Base-by-base conservation (phyloP, 2,113 vertebrate species). In the Chrysochloris asiatica region DNA sequence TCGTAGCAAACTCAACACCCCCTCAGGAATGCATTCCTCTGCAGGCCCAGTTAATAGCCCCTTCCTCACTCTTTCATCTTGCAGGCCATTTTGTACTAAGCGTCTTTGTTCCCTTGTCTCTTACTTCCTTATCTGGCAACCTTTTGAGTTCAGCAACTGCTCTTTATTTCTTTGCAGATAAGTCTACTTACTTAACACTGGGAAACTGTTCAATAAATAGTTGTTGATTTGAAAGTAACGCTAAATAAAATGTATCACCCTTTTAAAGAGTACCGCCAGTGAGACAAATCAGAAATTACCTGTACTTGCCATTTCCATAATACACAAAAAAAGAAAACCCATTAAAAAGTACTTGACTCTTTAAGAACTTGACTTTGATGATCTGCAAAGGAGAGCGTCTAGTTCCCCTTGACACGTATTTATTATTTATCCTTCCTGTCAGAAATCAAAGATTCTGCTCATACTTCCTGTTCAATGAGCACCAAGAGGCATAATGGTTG, bases 401-500 rank as follows among this genome's bases (percentile, higher is more conserved):
- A 61, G 13, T 80, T 90, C 52, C 77, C 87, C 63, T 84, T 89
- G 87, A 71, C 41, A 73, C 87, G 48, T 87, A 89, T 84, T 95
- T 90, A 84, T 92, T 89, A 96, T 91, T 93, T 91, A 96, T 89
- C 54, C 52, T 87, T 90, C 63, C 88, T 86, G 83, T 93, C 72
- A 84, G 84, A 91, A 93, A 81, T 48, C 83, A 89, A 77, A 81
- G 91, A 81, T 92, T 84, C 81, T 94, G 71, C 77, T 88, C 84
- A 92, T 48, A 81, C 91, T 96, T 95, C 87, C 84, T 84, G 89
- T 82, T 89, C 91, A 90, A 87, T 92, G 72, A 89, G 72, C 80
- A 88, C 76, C 92, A 88, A 89, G 83, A 89, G 59, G 65, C 5
- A 26, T 78, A 92, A 84, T 77, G 76, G 79, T 65, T 87, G 36